Base-by-base conservation (phyloP, 2,888 invertebrate species). In the Aspidiotus rigidus region DNA sequence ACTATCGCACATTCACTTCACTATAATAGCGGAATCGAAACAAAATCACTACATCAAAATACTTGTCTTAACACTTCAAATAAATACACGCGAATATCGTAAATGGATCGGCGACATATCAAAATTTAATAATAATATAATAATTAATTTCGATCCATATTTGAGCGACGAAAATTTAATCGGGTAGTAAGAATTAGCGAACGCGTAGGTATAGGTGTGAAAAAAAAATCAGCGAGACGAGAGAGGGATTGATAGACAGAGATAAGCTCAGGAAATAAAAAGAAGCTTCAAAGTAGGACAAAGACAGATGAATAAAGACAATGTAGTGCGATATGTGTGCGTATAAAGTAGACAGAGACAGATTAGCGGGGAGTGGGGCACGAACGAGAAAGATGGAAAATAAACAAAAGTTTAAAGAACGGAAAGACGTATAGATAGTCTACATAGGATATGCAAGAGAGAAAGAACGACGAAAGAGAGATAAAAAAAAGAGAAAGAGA, bases 401-500 rank as follows among this genome's bases (percentile, higher is more conserved):
- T 13, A 59, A 39, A 59, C 16, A 39, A 59, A 39, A 28, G 28
- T 28, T 28, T 28, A 28, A 28, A 28, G 28, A 28, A 28, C 28
- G 28, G 1, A 5, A 28, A 28, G 28, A 28, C 28, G 28, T 28
- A n/a, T n/a, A 28, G 28, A 28, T 28, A 28, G 28, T 28, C 28
- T 28, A 28, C 28, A 28, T 28, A 28, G 28, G 28, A 28, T 28
- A 28, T 11, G 28, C 17, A 39, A 28, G 11, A 59, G 28, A 59
- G 39, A 11, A 59, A 39, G 17, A 59, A 39, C 39, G 59, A 41
- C 40, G 41, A 62, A 56, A 62, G 55, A 64, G 55, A 66, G 42
- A 66, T 16, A 42, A 57, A 66, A 42, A 66, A 66, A 56, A 17
- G 15, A 57, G 44, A 64, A 15, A 28, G 49, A 28, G 41, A 39